A percentile compares a stretch with the other conserved stretches of the same genome.
Conservation (phyloP, 2,797 vertebrate species). For the Mycteria americana region DNA sequence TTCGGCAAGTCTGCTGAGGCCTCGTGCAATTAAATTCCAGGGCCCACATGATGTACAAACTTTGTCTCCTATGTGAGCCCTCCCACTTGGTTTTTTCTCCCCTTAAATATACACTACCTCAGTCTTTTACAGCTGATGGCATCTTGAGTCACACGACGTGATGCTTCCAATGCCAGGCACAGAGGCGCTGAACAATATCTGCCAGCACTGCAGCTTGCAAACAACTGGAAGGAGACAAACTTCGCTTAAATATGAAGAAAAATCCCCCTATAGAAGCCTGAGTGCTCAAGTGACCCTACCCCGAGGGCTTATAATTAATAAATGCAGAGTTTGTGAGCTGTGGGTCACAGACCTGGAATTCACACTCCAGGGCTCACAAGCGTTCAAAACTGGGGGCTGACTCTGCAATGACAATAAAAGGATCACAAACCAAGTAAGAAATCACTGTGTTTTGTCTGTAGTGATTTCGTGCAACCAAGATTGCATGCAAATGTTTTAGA, state of each 20-base stretch:
- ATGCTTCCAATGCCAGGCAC: not conserved
- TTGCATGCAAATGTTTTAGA: not conserved
- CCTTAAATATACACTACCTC: slow-evolving; percentile 3
- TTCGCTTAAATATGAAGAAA: not conserved
- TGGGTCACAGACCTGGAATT: not conserved
- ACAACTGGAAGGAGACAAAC: slow-evolving; percentile 30
- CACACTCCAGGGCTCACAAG: not conserved
- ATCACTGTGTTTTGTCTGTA: not conserved
- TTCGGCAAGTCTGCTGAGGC: not conserved
- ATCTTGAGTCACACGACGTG: not conserved
- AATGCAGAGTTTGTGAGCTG: not conserved
- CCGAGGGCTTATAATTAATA: not conserved
- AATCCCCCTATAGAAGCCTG: not conserved
- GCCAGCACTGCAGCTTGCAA: slow-evolving; percentile 18
- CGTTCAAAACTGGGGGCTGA: not conserved
- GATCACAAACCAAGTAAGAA: slow-evolving; percentile 45
- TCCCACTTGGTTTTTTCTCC: not conserved
- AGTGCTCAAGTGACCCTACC: not conserved
- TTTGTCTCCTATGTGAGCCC: not conserved
- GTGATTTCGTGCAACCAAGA: not conserved
- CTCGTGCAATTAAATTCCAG: not conserved
- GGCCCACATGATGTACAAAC: not conserved
- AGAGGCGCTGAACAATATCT: not conserved
- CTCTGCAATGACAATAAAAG: not conserved
- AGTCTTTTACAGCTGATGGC: slow-evolving; percentile 41